Base-by-base conservation (phyloP, 1,140 invertebrate species). In the Drosophila kikkawai region DNA sequence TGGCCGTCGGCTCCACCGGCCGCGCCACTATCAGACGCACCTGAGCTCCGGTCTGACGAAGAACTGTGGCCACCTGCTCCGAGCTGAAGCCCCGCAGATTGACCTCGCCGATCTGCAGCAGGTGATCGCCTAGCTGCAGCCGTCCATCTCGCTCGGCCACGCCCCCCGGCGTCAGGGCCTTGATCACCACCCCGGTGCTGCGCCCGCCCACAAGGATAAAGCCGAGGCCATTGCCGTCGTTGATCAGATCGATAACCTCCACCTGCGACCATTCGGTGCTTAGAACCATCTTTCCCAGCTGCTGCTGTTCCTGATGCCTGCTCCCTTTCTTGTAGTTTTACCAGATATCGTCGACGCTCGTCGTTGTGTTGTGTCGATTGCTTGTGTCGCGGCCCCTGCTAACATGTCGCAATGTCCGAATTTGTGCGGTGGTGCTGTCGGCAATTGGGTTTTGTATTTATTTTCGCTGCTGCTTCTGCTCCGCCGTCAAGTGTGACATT, bases 101-200 rank as follows among this genome's bases (percentile, higher is more conserved):
- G 51, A 99, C 97, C 76, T 98, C 97, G 8, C 97, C 97, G 74
- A 99, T 98, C 94, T 99, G 98, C 56, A 99, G 94, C 56, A 99
- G 96, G 93, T 99, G 98, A 93, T 99, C 98, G 13, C 98, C 98
- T 93, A 97, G 96, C 92, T 97, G 97, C 59, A 99, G 94, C 8
- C 97, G 94, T 7, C 96, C 96, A 93, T 99, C 97, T 94, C 97
- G 94, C 93, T 99, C 97, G 17, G 98, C 97, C 9, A 98, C 96
- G 79, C 97, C 97, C 22, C 97, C 98, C 13, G 97, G 97, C 19
- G 98, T 94, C 53, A 99, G 96, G 58, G 97, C 87, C 93, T 99
- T 99, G 61, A 99, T 97, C 9, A 99, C 98, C 56, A 99, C 98
- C n/a, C 98, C 98, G 22, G 98, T 99, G 92, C 97, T 98, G 51